Base-by-base conservation (phyloP, 2,888 invertebrate genomes). In the Brachyopa scutellaris region DNA sequence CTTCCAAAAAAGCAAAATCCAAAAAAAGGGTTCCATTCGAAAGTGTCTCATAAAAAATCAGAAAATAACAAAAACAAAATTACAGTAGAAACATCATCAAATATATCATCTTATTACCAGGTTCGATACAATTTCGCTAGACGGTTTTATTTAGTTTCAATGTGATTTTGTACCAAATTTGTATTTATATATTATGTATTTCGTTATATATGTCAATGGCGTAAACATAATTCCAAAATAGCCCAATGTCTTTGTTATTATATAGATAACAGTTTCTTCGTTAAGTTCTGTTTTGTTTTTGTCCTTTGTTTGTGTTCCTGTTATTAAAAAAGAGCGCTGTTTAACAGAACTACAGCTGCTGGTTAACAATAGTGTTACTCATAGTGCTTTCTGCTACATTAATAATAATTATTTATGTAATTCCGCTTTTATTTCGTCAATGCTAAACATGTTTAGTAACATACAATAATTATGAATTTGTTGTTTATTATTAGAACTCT, bases 111-210 rank as follows among this genome's bases (percentile, higher is more conserved):
- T 73, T 38, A 13, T 21, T 45, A 49, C 57, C 69, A 76, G 76
- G 76, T 80, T 80, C 64, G 80, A 70, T 64, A 36, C 49, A 38
- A 70, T 40, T 29, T 70, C 53, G 29, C 70, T 82, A 73, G 51
- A 64, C 70, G 76, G 38, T 76, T 59, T 72, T 11, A 66, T 74
- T 51, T 57, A 49, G 74, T 74, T 74, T 74, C 38, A 42, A 36
- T 74, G 74, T 74, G 66, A 74, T 74, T 66, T 74, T 74, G 74
- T 74, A 40, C 9, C 49, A 29, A 64, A 55, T 26, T 29, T 64
- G n/a, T 64, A 53, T 13, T 40, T 23, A 23, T 23, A n/a, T 23
- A 66, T 21, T 42, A n/a, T 53, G 21, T 33, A 47, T 23, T 70
- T 70, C 19, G 26, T 47, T 70, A 49, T 59, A 40, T n/a, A 21